phyloP scores from a whole-genome alignment of 2,113 vertebrate species.

The Hystrix brachyura region DNA sequence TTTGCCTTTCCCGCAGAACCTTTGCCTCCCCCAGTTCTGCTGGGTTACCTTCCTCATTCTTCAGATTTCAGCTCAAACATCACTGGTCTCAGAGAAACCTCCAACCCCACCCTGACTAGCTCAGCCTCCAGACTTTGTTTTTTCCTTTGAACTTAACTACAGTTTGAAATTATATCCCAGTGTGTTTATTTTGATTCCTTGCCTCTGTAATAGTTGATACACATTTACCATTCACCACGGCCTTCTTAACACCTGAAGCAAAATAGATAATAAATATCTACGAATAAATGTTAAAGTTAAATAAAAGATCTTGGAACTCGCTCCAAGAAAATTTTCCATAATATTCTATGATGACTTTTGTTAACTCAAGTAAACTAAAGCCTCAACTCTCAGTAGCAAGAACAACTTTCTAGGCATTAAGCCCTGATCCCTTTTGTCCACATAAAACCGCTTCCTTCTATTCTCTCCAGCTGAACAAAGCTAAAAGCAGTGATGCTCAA shows the following conservation, averaged over 20 bases:
- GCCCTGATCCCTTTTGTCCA: not conserved
- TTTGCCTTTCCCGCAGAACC: not conserved
- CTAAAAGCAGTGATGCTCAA: not conserved
- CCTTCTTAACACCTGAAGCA: not conserved
- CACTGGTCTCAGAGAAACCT: not conserved
- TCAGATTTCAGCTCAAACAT: not conserved
- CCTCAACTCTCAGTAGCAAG: not conserved
- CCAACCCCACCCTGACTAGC: not conserved
- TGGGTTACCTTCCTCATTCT: not conserved
- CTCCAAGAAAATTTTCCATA: not conserved
- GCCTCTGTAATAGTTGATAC: not conserved
- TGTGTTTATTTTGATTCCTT: not conserved
- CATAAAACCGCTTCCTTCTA: slow-evolving; percentile 2
- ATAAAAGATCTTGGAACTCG: not conserved
- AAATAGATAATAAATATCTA: not conserved
- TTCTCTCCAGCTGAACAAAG: not conserved
- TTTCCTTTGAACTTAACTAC: not conserved
- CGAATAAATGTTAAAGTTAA: not conserved
- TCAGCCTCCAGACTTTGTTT: not conserved
- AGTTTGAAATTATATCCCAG: not conserved
- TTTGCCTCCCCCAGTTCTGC: not conserved
- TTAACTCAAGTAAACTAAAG: not conserved
- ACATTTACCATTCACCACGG: not conserved
- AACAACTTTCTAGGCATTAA: not conserved
- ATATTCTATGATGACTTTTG: not conserved